Evolutionary conservation across 2,888 invertebrate species (phyloP), one percentile per base, ranked within the genome.

Genomic region (Eledone cirrhosa): DNA sequence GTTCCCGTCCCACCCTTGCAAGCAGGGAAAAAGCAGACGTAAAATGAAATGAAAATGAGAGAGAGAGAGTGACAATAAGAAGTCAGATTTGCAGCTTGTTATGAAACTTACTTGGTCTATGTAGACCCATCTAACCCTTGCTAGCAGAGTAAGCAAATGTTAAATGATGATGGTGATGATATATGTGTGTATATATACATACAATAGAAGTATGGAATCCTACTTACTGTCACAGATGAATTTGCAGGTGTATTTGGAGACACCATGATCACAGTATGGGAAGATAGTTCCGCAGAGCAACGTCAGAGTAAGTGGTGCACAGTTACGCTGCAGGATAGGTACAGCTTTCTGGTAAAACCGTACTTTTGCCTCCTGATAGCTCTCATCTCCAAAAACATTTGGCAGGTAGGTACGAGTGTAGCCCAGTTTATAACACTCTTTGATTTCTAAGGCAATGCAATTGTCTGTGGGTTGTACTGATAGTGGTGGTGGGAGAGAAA

Each of bases 191-290:
- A n/a, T n/a, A n/a, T n/a, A n/a, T n/a, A n/a, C n/a, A n/a, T n/a
- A n/a, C n/a, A n/a, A n/a, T n/a, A n/a, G n/a, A n/a, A n/a, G n/a
- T n/a, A 8, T 33, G 8, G 8, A 33, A 8, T 3, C 8, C 8
- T 8, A 72, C 69, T 72, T 72, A 72, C 69, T 31, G 13, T n/a
- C n/a, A n/a, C 69, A 72, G 41, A 72, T 24, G 41, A 14, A n/a
- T 72, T 72, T 72, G 22, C 69, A 72, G n/a, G 69, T 72, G n/a
- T 72, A 72, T 33, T 72, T 72, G 2, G 69, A 72, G 33, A 72
- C 41, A 33, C 69, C 69, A 41, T 72, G 13, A 33, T 72, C 41
- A 24, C 69, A 72, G 13, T 31, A n/a, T 33, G 69, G 69, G 33
- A 72, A 72, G 69, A 72, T 72, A n/a, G 69, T 72, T 19, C 69